Evolutionary conservation across 92 coral and sea anemone species (phyloP), one percentile per base, ranked within the genome.

Genomic region (Parazoanthus swiftii): DNA sequence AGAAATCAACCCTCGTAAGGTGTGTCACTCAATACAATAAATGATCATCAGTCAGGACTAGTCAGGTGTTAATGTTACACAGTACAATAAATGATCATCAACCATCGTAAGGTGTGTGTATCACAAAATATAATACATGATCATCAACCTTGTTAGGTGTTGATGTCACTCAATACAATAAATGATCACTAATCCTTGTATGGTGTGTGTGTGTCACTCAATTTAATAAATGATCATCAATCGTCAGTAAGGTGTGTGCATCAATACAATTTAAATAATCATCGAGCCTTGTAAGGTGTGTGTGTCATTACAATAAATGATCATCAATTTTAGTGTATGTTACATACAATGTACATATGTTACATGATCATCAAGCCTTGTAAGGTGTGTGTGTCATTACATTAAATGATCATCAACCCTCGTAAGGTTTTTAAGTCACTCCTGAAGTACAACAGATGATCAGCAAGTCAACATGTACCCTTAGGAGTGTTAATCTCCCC

Each of bases 1-100:
- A 72, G 99, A 97, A 82, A 90, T 97, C 39, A 94, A 92, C 85
- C 91, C 92, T 4, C 86, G 92, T 43, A 95, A 93, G 98, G 98
- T 95, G 66, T 21, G 3, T 39, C 39, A 43, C 38, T 43, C 43
- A 29, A 11, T 25, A 26, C n/a, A 71, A 50, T 56, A 46, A 36
- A 18, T 18, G 29, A 37, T 63, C 70, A 15, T 58, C 66, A 58
- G 5, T 1, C 5, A n/a, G n/a, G n/a, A n/a, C 23, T 58, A 80
- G 92, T 50, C 93, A 93, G 98, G 98, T 94, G 72, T 26, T 7
- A 8, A 50, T 7, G 15, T 38, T 38, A 42, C 36, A 42, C 39
- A 26, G 20, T 14, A 25, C 23, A 68, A 50, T 56, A 46, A 33
- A 15, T 58, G 23, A 14, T 58, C 23, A 58, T 58, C 66, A 58